Evolutionary conservation across 2,113 vertebrate genomes (phyloP), one percentile per base, ranked within the genome.

Genomic region (Buteo buteo): DNA sequence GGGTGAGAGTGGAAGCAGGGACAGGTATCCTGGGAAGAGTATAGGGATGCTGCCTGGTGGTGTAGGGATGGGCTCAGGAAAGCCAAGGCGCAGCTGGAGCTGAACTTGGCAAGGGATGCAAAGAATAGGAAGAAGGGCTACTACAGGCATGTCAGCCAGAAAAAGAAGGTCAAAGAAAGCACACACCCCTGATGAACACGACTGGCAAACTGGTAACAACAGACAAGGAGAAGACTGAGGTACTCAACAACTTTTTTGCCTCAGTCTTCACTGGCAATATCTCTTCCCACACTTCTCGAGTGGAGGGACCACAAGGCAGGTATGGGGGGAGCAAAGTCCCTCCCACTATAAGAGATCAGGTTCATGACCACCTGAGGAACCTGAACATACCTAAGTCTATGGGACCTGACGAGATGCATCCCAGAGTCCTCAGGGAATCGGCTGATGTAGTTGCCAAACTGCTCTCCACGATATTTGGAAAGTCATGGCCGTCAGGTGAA

Each of bases 31-130:
- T 52, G 36, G 55, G 42, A 21, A 21, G 29, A 26, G 10, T 16
- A 21, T 2, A 21, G 29, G 10, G 65, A 13, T 0, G 1, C 8
- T 82, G 54, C 42, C 31, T 1, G 1, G 34, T 13, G 55, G 32
- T 14, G 9, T 29, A 67, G 32, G 19, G 15, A 29, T 24, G 62
- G 15, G 20, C 5, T 49, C 57, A 78, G 57, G n/a, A 50, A 50
- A 16, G n/a, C n/a, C 58, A 50, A 62, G 29, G 9, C 0, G 0
- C 6, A 6, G 29, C 16, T 50, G 36, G 76, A 52, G 45, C 36
- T 50, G 76, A 64, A 40, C 12, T 26, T 64, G 58, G 45, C 28
- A 40, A 62, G 15, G 21, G n/a, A 49, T 5, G 2, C n/a, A 49
- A 62, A 62, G 44, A 61, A 24, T 40, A 50, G 32, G 2, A 34